These are phyloP conservation scores for Amazona vittata DNA, from an alignment of 2,113 vertebrate species.

Conservation along the genomic window DNA sequence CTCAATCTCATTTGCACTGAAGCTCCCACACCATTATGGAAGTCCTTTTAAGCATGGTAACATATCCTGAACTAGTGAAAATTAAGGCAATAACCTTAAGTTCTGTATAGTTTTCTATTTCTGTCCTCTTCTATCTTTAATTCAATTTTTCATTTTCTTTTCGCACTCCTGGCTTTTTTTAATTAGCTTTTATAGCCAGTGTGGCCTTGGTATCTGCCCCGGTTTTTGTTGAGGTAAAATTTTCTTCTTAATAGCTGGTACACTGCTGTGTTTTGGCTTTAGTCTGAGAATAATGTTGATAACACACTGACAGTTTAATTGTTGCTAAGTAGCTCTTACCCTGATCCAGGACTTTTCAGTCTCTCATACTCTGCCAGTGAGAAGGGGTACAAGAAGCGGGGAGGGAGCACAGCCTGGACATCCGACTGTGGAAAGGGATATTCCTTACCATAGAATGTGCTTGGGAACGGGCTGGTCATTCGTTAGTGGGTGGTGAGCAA, in stretches of 20 bases:
- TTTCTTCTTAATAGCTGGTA: background rate
- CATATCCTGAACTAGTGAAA: background rate
- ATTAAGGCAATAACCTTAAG: background rate
- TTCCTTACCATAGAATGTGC: background rate
- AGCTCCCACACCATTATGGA: background rate
- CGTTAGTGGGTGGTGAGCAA: background rate
- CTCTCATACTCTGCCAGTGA: background rate
- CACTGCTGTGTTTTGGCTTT: background rate
- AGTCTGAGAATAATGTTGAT: background rate
- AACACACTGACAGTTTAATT: background rate
- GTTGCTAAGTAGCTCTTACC: background rate
- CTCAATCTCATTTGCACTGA: background rate
- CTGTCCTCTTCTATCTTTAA: background rate
- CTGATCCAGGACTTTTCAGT: background rate
- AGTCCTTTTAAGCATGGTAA: background rate
- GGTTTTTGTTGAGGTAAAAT: background rate
- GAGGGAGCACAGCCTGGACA: background rate
- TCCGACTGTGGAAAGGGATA: background rate
- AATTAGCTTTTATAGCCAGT: background rate
- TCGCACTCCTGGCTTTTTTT: background rate
- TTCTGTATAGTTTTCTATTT: background rate
- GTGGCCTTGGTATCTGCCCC: background rate
- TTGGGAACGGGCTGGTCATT: background rate
- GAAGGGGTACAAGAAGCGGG: background rate
- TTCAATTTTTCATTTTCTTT: background rate